These are phyloP conservation scores for Ennomos quercinarius DNA, from an alignment of 2,888 invertebrate species.

Conservation along the genomic window DNA sequence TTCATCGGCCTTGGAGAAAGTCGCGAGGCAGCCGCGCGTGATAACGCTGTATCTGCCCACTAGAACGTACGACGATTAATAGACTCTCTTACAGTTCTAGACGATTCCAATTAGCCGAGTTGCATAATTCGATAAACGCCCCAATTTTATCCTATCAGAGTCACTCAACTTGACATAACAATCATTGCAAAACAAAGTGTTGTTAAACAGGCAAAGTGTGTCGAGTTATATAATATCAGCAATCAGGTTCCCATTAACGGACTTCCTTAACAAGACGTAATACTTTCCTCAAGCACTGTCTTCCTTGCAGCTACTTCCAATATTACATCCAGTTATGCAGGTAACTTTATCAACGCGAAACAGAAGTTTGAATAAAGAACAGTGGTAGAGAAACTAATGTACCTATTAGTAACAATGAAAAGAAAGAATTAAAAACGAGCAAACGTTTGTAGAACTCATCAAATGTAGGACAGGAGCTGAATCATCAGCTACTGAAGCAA, in stretches of 20 bases:
- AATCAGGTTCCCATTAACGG: conserved; percentile 53
- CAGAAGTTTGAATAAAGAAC: too few species aligned
- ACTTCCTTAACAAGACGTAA: conserved; percentile 62
- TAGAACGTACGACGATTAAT: conserved; percentile 45
- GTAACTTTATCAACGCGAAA: too few species aligned
- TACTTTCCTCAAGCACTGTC: conserved; percentile 15
- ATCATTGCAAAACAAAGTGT: conserved; percentile 47
- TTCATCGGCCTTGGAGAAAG: conserved; percentile 82
- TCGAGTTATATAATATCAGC: conserved; percentile 56
- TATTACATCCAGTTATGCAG: neutral
- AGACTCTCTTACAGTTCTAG: conserved; percentile 39
- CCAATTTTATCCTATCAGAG: conserved; percentile 35
- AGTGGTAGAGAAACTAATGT: too few species aligned
- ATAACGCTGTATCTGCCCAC: conserved; percentile 50
- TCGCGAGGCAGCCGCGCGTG: conserved; percentile 67
- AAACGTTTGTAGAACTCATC: neutral
- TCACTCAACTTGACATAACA: conserved; percentile 43
- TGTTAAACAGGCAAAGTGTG: conserved; percentile 42
- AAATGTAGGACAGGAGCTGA: conserved; percentile 41
- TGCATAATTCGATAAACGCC: conserved; percentile 44
- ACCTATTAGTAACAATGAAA: too few species aligned
- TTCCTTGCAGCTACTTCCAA: conserved; percentile 1
- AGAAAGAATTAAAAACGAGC: too few species aligned
- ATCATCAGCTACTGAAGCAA: conserved; percentile 36
- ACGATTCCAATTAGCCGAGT: conserved; percentile 42